Conservation (phyloP, 2,797 vertebrate species). For the Myotis pilosus region DNA sequence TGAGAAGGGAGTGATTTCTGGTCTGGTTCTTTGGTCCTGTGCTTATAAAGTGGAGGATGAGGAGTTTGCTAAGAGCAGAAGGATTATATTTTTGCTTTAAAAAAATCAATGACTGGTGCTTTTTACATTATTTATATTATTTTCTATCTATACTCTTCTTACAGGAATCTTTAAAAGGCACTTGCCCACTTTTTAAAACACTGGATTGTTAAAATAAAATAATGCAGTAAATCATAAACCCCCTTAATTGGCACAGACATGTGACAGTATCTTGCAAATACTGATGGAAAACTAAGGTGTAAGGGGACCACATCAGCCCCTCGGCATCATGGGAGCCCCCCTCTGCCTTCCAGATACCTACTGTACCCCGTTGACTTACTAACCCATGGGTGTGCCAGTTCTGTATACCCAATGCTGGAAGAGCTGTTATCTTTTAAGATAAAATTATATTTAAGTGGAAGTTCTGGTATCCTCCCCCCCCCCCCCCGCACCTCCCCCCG, state of each 20-base stretch:
- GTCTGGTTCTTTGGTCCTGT: neutral
- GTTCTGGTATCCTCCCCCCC: neutral
- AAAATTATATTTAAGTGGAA: conserved; percentile 8
- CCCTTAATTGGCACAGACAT: neutral
- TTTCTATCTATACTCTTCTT: neutral
- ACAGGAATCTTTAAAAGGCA: conserved; percentile 5
- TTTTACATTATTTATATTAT: neutral
- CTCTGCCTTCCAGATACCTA: neutral
- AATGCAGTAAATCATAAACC: neutral
- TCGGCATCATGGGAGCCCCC: neutral
- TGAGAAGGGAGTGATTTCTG: neutral
- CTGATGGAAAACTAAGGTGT: neutral
- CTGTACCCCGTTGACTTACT: neutral
- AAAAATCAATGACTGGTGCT: neutral
- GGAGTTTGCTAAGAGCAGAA: neutral
- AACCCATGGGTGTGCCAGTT: neutral
- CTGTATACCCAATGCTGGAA: neutral
- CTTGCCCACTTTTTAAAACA: neutral
- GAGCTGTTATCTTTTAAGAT: neutral
- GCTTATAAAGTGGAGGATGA: neutral
- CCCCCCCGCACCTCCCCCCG: too few relatives aligned
- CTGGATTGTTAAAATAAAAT: neutral
- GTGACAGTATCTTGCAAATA: neutral
- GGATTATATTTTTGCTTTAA: neutral
- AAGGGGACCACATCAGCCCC: rapidly evolving